Conservation (phyloP, 2,113 vertebrate species). For the Sterrhoptilus dennistouni region DNA sequence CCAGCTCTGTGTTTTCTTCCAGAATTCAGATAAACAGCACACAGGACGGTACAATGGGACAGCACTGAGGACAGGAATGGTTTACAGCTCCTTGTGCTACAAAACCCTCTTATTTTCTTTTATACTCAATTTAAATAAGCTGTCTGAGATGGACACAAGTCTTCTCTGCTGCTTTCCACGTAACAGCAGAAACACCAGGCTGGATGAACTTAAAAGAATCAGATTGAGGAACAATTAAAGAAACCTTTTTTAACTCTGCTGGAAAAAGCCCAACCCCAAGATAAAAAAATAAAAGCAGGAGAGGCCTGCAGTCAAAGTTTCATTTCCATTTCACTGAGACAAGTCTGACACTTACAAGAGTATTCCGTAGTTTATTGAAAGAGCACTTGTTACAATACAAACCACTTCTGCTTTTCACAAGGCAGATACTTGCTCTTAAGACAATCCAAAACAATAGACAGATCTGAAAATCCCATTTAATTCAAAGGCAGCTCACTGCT, state of each 20-base stretch:
- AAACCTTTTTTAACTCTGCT: neutral
- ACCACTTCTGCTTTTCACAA: constrained; percentile 73
- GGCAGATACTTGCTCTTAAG: constrained; percentile 66
- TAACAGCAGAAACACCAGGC: neutral
- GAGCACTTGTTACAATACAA: constrained; percentile 75
- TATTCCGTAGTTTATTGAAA: constrained; percentile 76
- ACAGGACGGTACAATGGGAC: neutral
- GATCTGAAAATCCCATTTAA: constrained; percentile 59
- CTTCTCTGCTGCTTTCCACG: neutral
- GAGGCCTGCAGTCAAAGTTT: neutral
- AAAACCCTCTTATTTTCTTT: neutral
- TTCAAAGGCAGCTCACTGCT: constrained; percentile 63
- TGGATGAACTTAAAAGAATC: neutral
- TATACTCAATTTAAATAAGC: neutral
- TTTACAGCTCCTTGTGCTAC: neutral
- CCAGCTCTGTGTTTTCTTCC: neutral
- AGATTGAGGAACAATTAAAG: neutral
- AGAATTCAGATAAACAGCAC: neutral
- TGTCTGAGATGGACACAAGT: neutral
- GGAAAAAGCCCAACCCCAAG: neutral
- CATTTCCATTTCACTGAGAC: constrained; percentile 33
- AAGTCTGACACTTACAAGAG: constrained; percentile 68
- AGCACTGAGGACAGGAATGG: neutral
- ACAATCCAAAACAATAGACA: constrained; percentile 61
- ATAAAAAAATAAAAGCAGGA: neutral